A percentile compares a stretch with the other conserved stretches of the same genome.
Conservation (phyloP, 1,140 invertebrate species). For the Leptonema lineaticorne region DNA sequence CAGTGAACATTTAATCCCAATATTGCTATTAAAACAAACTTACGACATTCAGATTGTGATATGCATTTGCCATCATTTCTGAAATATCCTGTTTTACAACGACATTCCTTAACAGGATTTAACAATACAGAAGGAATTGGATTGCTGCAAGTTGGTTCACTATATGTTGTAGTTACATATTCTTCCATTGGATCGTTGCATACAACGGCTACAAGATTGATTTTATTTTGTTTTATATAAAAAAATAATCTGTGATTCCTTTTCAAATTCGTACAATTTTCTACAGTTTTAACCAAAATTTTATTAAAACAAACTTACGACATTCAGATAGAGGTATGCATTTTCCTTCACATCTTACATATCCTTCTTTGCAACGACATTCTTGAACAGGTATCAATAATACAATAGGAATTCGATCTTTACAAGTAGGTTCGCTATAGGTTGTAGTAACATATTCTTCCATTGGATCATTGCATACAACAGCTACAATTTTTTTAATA, state of each 20-base stretch:
- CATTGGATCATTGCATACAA: conserved; percentile 1
- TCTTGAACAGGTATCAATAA: not conserved
- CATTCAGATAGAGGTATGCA: not conserved
- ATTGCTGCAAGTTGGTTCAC: not conserved
- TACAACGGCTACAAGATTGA: not conserved
- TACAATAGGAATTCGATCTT: not conserved
- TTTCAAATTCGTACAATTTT: not conserved
- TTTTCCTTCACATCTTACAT: conserved; percentile 1
- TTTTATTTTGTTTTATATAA: too few relatives aligned
- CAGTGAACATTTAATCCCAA: not conserved
- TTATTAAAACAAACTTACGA: conserved; percentile 11
- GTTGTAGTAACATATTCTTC: not conserved
- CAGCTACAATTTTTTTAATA: not conserved
- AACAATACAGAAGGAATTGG: not conserved
- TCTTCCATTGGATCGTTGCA: conserved; percentile 1
- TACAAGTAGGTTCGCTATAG: conserved; percentile 6
- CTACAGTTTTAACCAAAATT: not conserved
- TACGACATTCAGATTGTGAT: conserved; percentile 9
- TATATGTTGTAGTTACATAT: not conserved
- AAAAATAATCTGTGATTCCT: too few relatives aligned
- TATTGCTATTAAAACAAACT: too few relatives aligned
- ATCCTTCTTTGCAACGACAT: conserved; percentile 17
- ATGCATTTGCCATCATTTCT: not conserved
- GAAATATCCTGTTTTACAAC: conserved; percentile 5
- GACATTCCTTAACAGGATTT: not conserved